A percentile compares a stretch with the other conserved stretches of the same genome.
Evolutionary conservation across 1,140 invertebrate species (phyloP).

Genomic region (Drosophila mauritiana): DNA sequence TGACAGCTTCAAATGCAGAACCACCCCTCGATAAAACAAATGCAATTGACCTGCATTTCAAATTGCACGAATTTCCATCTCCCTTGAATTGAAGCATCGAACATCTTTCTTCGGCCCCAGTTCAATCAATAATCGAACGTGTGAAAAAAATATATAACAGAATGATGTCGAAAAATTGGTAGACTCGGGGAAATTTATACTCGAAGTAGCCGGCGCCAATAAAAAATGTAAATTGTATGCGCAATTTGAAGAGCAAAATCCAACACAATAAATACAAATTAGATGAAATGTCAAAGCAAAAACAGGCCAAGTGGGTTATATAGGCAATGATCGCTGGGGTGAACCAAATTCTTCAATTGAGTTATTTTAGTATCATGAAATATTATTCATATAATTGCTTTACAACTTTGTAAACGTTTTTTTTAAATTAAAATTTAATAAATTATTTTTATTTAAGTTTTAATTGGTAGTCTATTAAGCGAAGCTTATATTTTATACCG

Average conservation of each 20-base stretch:
- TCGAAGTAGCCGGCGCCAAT: constrained; percentile 52
- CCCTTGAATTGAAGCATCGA: constrained; percentile 30
- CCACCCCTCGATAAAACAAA: constrained; percentile 31
- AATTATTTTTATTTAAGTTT: too few species aligned
- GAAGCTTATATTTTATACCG: too few species aligned
- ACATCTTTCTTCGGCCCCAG: constrained; percentile 26
- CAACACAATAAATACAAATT: constrained; percentile 78
- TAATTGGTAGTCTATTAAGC: too few species aligned
- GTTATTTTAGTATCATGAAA: too few species aligned
- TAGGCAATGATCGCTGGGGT: neutral
- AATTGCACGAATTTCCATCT: constrained; percentile 28
- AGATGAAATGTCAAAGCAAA: constrained; percentile 63
- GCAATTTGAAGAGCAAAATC: constrained; percentile 62
- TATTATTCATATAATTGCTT: too few species aligned
- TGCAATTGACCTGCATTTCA: constrained; percentile 66
- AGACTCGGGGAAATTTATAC: neutral
- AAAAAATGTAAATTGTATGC: constrained; percentile 78
- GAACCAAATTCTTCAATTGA: neutral
- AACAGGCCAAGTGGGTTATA: constrained; percentile 19
- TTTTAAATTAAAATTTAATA: neutral
- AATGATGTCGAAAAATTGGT: neutral
- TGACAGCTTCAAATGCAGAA: constrained; percentile 71
- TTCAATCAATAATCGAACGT: constrained; percentile 53
- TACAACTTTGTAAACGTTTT: neutral
- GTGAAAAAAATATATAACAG: constrained; percentile 19